A percentile compares a stretch with the other conserved stretches of the same genome.
Conservation (phyloP, 2,797 vertebrate species). For the Paguma larvata region DNA sequence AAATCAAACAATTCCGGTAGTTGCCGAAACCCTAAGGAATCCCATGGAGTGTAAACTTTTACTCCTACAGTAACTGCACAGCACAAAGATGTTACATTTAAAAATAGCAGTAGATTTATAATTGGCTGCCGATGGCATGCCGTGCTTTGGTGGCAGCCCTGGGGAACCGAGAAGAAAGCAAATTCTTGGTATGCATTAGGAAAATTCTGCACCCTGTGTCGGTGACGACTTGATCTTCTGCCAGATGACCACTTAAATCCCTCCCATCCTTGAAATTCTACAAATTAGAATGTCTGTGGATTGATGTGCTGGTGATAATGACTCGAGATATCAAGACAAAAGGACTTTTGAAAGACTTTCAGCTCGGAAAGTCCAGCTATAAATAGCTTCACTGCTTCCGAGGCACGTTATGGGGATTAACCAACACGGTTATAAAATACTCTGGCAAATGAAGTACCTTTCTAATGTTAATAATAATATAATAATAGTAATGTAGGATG, state of each 20-base stretch:
- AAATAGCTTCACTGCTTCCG: slow-evolving; percentile 60
- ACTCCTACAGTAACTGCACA: background rate
- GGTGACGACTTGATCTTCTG: background rate
- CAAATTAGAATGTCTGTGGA: background rate
- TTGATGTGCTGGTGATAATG: background rate
- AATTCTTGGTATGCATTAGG: background rate
- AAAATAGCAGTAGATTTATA: background rate
- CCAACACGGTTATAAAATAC: slow-evolving; percentile 56
- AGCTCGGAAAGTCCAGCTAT: slow-evolving; percentile 19
- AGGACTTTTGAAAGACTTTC: slow-evolving; percentile 58
- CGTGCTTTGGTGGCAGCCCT: background rate
- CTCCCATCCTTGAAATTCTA: background rate
- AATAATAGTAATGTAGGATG: slow-evolving; percentile 26
- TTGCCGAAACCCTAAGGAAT: slow-evolving; percentile 11
- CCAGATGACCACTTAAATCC: background rate
- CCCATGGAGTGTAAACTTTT: background rate
- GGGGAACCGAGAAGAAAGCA: background rate
- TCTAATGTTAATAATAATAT: slow-evolving; percentile 61
- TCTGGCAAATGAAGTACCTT: slow-evolving; percentile 60
- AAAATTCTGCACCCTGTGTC: background rate
- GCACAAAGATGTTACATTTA: slow-evolving; percentile 11
- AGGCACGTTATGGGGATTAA: background rate
- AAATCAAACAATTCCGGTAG: background rate
- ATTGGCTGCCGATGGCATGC: background rate
- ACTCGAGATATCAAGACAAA: slow-evolving; percentile 32